Evolutionary conservation across 2,113 vertebrate genomes (phyloP).

Genomic region (Takifugu bimaculatus): DNA sequence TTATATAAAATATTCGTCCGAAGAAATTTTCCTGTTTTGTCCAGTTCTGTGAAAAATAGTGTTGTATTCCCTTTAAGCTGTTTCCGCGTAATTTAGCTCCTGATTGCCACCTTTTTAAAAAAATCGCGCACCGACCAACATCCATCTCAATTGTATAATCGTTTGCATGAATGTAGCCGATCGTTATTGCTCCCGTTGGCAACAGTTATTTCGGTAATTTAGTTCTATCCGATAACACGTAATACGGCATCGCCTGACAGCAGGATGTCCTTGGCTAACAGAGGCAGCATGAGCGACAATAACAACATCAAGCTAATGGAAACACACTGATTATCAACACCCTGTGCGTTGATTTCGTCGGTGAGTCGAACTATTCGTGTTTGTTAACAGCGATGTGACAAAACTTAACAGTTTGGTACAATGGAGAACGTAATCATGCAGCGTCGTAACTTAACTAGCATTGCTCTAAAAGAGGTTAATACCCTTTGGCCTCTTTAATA

Average conservation of each 20-base stretch:
- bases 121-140: too few species aligned
- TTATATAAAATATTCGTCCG: too few species aligned
- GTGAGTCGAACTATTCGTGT: conserved; percentile 35
- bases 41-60: too few species aligned
- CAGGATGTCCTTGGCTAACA: conserved; percentile 45
- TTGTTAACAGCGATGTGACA: background rate
- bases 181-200: background rate
- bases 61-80: too few species aligned
- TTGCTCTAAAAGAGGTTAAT: background rate
- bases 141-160: too few species aligned
- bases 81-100: too few species aligned
- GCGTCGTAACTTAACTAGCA: conserved; percentile 32
- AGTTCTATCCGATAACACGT: conserved; percentile 17
- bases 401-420: background rate
- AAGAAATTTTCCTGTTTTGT: too few species aligned
- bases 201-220: fast-evolving
- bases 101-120: too few species aligned
- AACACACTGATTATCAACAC: background rate
- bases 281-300: conserved; percentile 1
- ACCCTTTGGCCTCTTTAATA: too few species aligned
- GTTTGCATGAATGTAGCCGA: too few species aligned
- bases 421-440: background rate
- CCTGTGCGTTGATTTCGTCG: conserved; percentile 10
- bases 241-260: conserved; percentile 26
- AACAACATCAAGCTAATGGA: conserved; percentile 10